Evolutionary conservation across 1,140 invertebrate genomes (phyloP).

Genomic region (Ooceraea biroi): DNA sequence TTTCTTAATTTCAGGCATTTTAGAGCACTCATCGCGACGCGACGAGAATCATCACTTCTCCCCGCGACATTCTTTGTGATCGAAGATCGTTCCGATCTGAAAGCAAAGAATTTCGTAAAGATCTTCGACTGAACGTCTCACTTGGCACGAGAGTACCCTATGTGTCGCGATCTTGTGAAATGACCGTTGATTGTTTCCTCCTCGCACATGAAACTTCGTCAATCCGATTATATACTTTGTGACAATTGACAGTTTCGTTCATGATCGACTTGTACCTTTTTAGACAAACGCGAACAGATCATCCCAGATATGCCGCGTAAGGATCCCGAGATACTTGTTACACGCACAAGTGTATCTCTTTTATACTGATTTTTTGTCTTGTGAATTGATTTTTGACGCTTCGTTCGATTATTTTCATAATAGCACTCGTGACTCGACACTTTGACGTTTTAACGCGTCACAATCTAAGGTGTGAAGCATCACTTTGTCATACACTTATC

Average conservation of each 20-base stretch:
- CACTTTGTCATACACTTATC: background rate
- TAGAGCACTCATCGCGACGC: conserved; percentile 37
- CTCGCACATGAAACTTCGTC: background rate
- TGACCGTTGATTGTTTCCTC: conserved; percentile 16
- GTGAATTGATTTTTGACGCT: conserved; percentile 34
- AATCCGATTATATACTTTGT: conserved; percentile 22
- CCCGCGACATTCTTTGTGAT: conserved; percentile 23
- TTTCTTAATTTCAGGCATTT: conserved; percentile 54
- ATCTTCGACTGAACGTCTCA: conserved; percentile 29
- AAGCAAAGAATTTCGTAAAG: background rate
- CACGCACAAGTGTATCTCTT: conserved; percentile 15
- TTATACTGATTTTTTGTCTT: conserved; percentile 39
- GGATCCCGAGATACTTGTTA: conserved; percentile 33
- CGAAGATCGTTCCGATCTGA: background rate
- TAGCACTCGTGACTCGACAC: conserved; percentile 26
- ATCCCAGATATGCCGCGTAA: conserved; percentile 42
- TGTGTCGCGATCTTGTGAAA: conserved; percentile 50
- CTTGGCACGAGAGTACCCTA: conserved; percentile 36
- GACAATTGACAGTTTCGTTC: conserved; percentile 8
- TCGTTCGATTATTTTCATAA: conserved; percentile 37
- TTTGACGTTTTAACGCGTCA: conserved; percentile 8
- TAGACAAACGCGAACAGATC: conserved; percentile 39
- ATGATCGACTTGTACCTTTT: conserved; percentile 30
- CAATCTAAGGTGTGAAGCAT: background rate
- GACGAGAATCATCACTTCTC: conserved; percentile 23